These are phyloP conservation scores for Mythimna impura DNA, from an alignment of 2,888 invertebrate genomes.

Conservation along the genomic window DNA sequence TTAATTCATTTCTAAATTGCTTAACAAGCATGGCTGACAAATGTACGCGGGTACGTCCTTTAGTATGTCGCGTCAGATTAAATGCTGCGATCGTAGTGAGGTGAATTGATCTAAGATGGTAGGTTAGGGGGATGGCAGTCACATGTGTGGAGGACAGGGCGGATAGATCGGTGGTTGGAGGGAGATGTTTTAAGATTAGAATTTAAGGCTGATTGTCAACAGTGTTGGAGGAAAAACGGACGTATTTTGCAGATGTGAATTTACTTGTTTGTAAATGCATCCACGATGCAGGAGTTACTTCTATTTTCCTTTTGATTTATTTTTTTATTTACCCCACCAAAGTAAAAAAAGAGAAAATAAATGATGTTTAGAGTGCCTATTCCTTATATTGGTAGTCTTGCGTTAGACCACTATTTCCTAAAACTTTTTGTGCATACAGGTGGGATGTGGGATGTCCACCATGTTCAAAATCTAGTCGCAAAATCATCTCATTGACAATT, in stretches of 20 bases:
- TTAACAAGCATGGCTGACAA: constrained; percentile 67
- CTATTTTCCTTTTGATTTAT: too few relatives aligned
- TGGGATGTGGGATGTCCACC: neutral
- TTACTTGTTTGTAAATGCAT: too few relatives aligned
- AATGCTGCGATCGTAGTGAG: constrained; percentile 68
- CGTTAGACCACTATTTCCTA: too few relatives aligned
- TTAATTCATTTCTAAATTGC: constrained; percentile 43
- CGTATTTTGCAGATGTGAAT: neutral
- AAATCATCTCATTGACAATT: neutral
- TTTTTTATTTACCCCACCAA: too few relatives aligned
- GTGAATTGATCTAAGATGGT: constrained; percentile 72
- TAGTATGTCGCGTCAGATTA: constrained; percentile 76
- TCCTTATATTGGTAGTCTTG: too few relatives aligned
- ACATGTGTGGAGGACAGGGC: constrained; percentile 31
- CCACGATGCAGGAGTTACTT: too few relatives aligned
- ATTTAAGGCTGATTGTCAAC: constrained; percentile 39
- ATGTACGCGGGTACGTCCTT: constrained; percentile 75
- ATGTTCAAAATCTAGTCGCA: neutral
- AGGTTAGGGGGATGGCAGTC: constrained; percentile 44
- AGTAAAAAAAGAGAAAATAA: too few relatives aligned
- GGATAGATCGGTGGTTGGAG: constrained; percentile 43
- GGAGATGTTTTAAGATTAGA: constrained; percentile 29
- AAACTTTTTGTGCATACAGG: neutral
- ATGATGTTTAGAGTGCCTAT: too few relatives aligned
- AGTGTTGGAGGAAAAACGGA: neutral